Conservation (phyloP, 2,113 vertebrate species). For the Ifrita kowaldi region DNA sequence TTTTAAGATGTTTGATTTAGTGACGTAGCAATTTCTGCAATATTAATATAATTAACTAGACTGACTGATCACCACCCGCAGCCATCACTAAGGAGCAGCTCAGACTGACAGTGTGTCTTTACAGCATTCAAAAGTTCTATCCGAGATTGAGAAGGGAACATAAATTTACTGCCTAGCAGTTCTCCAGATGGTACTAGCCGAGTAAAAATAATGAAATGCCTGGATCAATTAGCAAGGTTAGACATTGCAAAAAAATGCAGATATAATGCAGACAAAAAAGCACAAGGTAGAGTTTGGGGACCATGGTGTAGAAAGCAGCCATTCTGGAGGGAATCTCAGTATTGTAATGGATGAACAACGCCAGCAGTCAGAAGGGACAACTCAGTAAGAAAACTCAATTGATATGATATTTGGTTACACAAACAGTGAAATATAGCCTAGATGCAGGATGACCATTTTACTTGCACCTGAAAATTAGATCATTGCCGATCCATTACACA, state of each 20-base stretch:
- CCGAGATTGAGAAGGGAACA: neutral
- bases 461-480: neutral
- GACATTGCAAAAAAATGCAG: neutral
- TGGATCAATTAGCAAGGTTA: neutral
- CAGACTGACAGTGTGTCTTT: neutral
- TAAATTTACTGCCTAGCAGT: neutral
- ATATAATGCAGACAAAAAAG: neutral
- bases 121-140: neutral
- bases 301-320: neutral
- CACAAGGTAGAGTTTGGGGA: neutral
- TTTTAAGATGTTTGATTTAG: neutral
- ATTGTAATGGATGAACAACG: neutral
- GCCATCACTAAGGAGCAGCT: neutral
- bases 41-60: neutral
- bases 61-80: neutral
- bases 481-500: neutral
- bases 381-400: neutral
- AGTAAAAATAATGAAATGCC: neutral
- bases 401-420: neutral
- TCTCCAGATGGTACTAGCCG: neutral
- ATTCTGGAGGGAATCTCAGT: neutral
- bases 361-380: neutral
- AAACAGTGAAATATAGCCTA: neutral
- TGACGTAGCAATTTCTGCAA: neutral
- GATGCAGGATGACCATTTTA: neutral